Evolutionary conservation across 2,888 invertebrate species (phyloP).

Genomic region (Catocala fraxini): DNA sequence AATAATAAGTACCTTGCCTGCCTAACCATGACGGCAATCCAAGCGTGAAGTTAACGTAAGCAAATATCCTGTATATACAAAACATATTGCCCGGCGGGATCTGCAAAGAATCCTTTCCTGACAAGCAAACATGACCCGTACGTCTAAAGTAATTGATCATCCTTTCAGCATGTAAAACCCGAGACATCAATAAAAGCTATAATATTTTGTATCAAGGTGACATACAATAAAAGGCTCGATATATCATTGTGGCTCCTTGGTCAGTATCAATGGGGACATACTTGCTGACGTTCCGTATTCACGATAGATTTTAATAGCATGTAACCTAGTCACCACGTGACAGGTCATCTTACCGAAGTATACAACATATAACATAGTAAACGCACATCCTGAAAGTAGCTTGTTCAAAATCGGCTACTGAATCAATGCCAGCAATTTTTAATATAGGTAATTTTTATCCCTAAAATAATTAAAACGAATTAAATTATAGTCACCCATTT

Average conservation of each 20-base stretch:
- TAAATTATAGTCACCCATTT: too few species aligned
- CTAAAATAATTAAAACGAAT: too few species aligned
- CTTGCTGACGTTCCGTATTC: background rate
- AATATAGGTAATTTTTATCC: too few species aligned
- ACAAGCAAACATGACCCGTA: background rate
- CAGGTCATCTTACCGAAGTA: background rate
- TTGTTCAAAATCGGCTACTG: too few species aligned
- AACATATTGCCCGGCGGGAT: too few species aligned
- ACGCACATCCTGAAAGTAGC: too few species aligned
- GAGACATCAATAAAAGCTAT: constrained; percentile 1
- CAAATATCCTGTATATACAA: too few species aligned
- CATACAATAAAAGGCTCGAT: constrained; percentile 8
- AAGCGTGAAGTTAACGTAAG: too few species aligned
- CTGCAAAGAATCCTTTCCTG: background rate
- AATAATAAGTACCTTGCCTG: too few species aligned
- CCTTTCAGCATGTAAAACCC: background rate
- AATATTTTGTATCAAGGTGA: constrained; percentile 1
- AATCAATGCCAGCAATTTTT: too few species aligned
- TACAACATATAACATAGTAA: too few species aligned
- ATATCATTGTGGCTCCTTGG: constrained; percentile 8
- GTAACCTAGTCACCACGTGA: constrained; percentile 11
- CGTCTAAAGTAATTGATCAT: constrained; percentile 7
- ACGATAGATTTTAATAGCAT: constrained; percentile 1
- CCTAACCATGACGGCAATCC: too few species aligned
- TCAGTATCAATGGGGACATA: constrained; percentile 10